Percentiles rank a stretch among this genome's conserved stretches.
phyloP scores from a whole-genome alignment of 2,797 vertebrate genomes.

The Sarcoramphus papa region DNA sequence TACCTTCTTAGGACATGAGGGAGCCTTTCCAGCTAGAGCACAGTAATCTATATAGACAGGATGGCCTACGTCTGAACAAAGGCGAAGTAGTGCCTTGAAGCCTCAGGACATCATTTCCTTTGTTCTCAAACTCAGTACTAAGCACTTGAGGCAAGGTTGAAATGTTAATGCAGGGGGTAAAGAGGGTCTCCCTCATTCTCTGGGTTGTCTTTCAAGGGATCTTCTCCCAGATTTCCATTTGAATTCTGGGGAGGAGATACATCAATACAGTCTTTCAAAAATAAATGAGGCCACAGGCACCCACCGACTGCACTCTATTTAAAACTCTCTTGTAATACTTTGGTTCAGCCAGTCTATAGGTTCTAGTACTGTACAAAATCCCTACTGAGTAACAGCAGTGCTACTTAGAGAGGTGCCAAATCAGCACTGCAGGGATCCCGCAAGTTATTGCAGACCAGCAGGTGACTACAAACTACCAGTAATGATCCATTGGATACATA shows the following conservation, averaged over 20 bases:
- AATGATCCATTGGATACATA: neutral
- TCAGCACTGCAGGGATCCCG: neutral
- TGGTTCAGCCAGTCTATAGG: slow-evolving; percentile 42
- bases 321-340: slow-evolving; percentile 51
- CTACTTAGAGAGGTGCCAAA: slow-evolving; percentile 31
- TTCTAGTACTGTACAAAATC: slow-evolving; percentile 38
- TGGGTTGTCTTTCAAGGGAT: slow-evolving; percentile 60
- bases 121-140: slow-evolving; percentile 57
- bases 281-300: slow-evolving; percentile 64
- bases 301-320: slow-evolving; percentile 58
- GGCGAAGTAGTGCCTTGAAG: slow-evolving; percentile 39
- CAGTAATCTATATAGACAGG: slow-evolving; percentile 24
- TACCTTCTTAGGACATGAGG: slow-evolving; percentile 39
- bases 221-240: slow-evolving; percentile 56
- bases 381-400: slow-evolving; percentile 39
- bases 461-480: slow-evolving; percentile 17
- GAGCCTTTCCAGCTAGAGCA: slow-evolving; percentile 12
- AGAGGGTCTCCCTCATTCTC: slow-evolving; percentile 56
- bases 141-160: slow-evolving; percentile 59
- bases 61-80: slow-evolving; percentile 53
- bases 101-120: slow-evolving; percentile 60
- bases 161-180: slow-evolving; percentile 59
- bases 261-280: slow-evolving; percentile 63
- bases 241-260: slow-evolving; percentile 61
- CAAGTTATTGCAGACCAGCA: neutral